Percentiles rank a stretch among this genome's conserved stretches.
Evolutionary conservation across 2,113 vertebrate genomes (phyloP).

Genomic region (Girardinichthys multiradiatus): DNA sequence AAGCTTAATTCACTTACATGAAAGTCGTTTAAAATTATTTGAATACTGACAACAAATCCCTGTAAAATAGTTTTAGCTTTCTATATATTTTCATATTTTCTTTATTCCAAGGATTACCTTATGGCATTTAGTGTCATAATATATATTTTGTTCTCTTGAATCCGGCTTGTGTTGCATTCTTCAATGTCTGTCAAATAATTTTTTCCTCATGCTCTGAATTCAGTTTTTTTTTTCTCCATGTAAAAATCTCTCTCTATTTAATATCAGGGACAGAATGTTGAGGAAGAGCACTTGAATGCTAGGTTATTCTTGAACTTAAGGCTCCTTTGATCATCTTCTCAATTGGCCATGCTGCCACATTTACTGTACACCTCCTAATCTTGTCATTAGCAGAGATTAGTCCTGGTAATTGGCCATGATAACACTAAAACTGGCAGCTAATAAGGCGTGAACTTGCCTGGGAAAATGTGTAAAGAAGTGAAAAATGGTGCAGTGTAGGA

Average conservation of each 20-base stretch:
- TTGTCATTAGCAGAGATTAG: conserved; percentile 70
- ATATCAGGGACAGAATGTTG: conserved; percentile 18
- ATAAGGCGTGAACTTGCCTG: conserved; percentile 43
- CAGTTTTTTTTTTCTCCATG: background rate
- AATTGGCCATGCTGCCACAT: conserved; percentile 42
- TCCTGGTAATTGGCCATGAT: conserved; percentile 65
- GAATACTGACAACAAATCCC: no score
- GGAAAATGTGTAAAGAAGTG: conserved; percentile 48
- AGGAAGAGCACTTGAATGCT: conserved; percentile 8
- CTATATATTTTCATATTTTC: no score
- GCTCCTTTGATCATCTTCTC: conserved; percentile 32
- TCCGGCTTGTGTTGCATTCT: background rate
- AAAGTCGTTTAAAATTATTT: no score
- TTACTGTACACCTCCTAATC: conserved; percentile 56
- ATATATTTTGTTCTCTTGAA: no score
- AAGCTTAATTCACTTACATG: no score
- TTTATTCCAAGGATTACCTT: no score
- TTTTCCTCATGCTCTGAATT: conserved; percentile 31
- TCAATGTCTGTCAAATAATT: conserved; percentile 21
- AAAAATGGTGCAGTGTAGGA: conserved; percentile 9
- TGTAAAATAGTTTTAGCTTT: no score
- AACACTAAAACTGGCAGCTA: conserved; percentile 59
- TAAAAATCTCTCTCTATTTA: background rate
- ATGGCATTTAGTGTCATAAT: no score
- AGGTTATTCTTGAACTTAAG: conserved; percentile 55